Percentiles rank a stretch among this genome's conserved stretches.
These are phyloP conservation scores for Bombus haemorrhoidalis DNA, from an alignment of 1,140 invertebrate species.

Conservation along the genomic window DNA sequence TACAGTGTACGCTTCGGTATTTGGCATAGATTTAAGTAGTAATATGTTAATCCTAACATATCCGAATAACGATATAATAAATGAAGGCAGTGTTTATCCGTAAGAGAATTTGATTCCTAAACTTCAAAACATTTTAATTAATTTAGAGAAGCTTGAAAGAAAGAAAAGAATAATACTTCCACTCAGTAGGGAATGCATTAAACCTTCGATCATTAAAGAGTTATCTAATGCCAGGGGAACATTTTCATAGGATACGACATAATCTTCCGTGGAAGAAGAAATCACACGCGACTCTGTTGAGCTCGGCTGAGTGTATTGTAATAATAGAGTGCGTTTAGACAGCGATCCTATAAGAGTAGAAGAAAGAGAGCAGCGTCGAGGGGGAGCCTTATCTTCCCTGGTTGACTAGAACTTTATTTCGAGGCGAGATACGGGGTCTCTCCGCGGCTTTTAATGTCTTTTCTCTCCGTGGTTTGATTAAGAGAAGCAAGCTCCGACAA, in stretches of 20 bases:
- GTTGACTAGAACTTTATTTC: constrained; percentile 78
- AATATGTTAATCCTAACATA: too few relatives aligned
- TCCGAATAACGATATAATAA: too few relatives aligned
- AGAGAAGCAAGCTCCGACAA: constrained; percentile 65
- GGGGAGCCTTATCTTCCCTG: constrained; percentile 80
- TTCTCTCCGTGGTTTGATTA: constrained; percentile 80
- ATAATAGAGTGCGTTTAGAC: constrained; percentile 66
- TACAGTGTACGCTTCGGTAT: neutral
- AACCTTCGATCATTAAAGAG: constrained; percentile 21
- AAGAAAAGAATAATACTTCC: constrained; percentile 5
- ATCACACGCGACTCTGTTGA: constrained; percentile 55
- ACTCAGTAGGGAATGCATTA: neutral
- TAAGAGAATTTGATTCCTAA: neutral
- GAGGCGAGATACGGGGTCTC: constrained; percentile 74
- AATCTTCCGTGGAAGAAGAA: constrained; percentile 60
- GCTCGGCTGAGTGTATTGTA: constrained; percentile 54
- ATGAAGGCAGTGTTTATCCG: too few relatives aligned
- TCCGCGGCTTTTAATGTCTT: constrained; percentile 79
- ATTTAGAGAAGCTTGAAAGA: too few relatives aligned
- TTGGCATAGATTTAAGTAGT: neutral
- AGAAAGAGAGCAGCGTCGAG: constrained; percentile 67
- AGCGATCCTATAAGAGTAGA: constrained; percentile 60
- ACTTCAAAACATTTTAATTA: neutral
- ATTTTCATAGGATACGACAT: constrained; percentile 56
- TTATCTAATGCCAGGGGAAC: constrained; percentile 28